Base-by-base conservation (phyloP, 1,140 invertebrate species). In the Drosophila gunungcola region DNA sequence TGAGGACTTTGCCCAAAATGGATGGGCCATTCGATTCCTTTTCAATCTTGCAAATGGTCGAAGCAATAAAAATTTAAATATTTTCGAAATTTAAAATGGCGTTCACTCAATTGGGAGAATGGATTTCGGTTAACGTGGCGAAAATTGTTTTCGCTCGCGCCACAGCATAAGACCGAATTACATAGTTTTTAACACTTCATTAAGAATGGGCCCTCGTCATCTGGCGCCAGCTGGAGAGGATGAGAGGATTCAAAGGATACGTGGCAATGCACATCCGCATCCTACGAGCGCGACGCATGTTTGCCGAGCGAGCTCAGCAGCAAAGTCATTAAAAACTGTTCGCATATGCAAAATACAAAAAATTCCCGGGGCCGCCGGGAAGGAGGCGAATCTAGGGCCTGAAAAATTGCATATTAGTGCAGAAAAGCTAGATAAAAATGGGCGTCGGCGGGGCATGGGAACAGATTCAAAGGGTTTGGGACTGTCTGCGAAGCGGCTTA, bases 301-400 rank as follows among this genome's bases (percentile, higher is more conserved):
- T 89, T 89, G 80, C 80, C 79, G 64, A 89, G 76, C 85, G 76
- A 68, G 80, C 84, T 89, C 67, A 83, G 77, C 80, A 64, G 76
- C 80, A 89, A 89, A 89, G 84, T 89, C 84, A 89, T 89, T 89
- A 89, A 89, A 89, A 89, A 89, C 80, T 89, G 84, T 89, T 73
- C 80, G 69, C 80, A 78, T 89, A 89, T 80, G 84, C 84, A 89
- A 70, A 89, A 89, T 79, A 60, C 69, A 49, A 73, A 65, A 78
- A 69, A 51, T 61, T 73, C 68, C 39, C 25, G 68, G 16, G 41
- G 34, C 34, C 41, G 27, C 43, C 36, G 49, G 38, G 41, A 32
- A 38, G 46, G n/a, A 36, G 60, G 61, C 46, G 46, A 43, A 64
- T 69, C 62, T 54, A 39, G 62, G 72, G 41, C 60, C 53, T 76